These are phyloP conservation scores for Embiotoca jacksoni DNA, from an alignment of 2,113 vertebrate species.

Conservation along the genomic window DNA sequence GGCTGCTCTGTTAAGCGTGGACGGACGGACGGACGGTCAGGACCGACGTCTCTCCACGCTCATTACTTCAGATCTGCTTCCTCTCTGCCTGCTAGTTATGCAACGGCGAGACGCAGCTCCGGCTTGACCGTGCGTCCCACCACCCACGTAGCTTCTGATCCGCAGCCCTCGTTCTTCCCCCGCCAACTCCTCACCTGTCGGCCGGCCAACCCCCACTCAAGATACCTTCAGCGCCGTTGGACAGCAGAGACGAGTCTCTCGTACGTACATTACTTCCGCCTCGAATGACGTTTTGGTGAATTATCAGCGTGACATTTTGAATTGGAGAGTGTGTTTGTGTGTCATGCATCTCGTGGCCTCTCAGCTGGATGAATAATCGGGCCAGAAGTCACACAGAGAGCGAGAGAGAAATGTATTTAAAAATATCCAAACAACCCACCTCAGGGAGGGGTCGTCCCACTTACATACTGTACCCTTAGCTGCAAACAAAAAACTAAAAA, in stretches of 20 bases:
- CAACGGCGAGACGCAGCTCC: slow-evolving; percentile 60
- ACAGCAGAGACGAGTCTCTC: neutral
- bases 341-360: slow-evolving; percentile 29
- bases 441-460: slow-evolving; percentile 59
- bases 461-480: slow-evolving; percentile 19
- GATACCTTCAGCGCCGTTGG: neutral
- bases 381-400: slow-evolving; percentile 55
- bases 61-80: slow-evolving; percentile 52
- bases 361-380: slow-evolving; percentile 57
- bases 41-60: slow-evolving; percentile 33
- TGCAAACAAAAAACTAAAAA: slow-evolving; percentile 10
- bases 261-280: no score
- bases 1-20: neutral
- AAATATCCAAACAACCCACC: slow-evolving; percentile 65
- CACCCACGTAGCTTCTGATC: slow-evolving; percentile 64
- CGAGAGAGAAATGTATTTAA: slow-evolving; percentile 62
- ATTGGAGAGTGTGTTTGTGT: neutral
- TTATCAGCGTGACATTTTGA: no score
- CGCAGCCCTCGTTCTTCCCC: slow-evolving; percentile 35
- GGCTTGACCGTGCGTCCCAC: slow-evolving; percentile 33
- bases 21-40: slow-evolving; percentile 6
- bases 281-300: neutral
- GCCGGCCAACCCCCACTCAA: slow-evolving; percentile 11
- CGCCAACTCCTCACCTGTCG: slow-evolving; percentile 36
- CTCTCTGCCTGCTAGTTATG: slow-evolving; percentile 60